Conservation (phyloP, 2,113 vertebrate species). For the Pteropus alecto region DNA sequence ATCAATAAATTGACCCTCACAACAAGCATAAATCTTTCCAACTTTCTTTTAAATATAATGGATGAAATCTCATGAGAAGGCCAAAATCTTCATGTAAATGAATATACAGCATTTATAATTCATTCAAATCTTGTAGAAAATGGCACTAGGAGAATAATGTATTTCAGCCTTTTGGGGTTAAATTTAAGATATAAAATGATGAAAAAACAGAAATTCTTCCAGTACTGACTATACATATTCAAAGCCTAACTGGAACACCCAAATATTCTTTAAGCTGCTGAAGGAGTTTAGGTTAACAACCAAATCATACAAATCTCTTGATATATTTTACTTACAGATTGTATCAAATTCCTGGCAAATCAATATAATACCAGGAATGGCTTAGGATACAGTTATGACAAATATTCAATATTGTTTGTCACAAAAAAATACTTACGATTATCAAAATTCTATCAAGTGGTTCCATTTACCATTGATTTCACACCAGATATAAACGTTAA, state of each 20-base stretch:
- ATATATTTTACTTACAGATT: not conserved
- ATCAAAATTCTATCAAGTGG: not conserved
- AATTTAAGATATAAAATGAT: constrained; percentile 31
- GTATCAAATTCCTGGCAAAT: constrained; percentile 13
- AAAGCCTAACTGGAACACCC: not conserved
- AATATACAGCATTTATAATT: not conserved
- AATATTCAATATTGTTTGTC: not conserved
- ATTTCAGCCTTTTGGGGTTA: not conserved
- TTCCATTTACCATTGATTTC: not conserved
- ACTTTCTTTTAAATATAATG: not conserved
- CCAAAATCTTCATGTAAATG: not conserved
- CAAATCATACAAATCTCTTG: constrained; percentile 16
- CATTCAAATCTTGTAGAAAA: not conserved
- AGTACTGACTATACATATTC: not conserved
- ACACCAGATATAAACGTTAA: not conserved
- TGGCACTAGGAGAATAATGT: not conserved
- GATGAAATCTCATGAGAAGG: constrained; percentile 4
- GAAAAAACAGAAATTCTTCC: not conserved
- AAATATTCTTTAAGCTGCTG: constrained; percentile 3
- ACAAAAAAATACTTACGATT: not conserved
- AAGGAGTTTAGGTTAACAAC: not conserved
- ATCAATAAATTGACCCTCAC: not conserved
- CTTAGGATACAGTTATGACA: not conserved
- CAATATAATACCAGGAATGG: not conserved
- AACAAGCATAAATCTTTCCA: not conserved